These are phyloP conservation scores for Aleadryas rufinucha DNA, from an alignment of 2,113 vertebrate species.

Conservation along the genomic window DNA sequence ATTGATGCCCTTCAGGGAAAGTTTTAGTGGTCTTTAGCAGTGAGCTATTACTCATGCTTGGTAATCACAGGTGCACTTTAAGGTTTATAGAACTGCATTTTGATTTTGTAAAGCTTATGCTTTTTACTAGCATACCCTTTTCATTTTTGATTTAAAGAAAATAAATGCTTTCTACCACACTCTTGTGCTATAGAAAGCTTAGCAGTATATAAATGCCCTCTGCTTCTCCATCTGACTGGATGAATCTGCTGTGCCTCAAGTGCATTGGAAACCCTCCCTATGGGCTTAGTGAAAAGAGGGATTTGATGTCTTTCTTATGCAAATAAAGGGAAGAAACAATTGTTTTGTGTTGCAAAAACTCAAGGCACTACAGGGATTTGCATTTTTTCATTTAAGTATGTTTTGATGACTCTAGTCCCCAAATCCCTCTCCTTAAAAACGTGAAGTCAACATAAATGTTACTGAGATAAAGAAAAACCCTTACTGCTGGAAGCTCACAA, in stretches of 20 bases:
- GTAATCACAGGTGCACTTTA: neutral
- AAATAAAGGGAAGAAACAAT: conserved; percentile 14
- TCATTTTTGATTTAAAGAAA: conserved; percentile 53
- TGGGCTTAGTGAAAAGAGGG: neutral
- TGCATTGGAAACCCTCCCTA: conserved; percentile 1
- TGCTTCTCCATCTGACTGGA: neutral
- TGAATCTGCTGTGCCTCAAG: neutral
- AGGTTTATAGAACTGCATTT: neutral
- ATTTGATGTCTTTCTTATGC: conserved; percentile 38
- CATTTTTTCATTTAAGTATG: neutral
- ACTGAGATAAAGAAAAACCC: neutral
- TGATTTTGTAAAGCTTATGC: neutral
- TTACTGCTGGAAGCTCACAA: neutral
- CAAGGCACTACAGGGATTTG: neutral
- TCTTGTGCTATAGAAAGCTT: neutral
- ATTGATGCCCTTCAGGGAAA: neutral
- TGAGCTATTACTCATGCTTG: neutral
- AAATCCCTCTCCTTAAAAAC: neutral
- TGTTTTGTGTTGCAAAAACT: neutral
- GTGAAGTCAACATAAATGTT: neutral
- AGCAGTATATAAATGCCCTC: neutral
- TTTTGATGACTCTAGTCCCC: neutral
- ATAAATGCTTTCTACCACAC: conserved; percentile 15
- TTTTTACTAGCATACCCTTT: neutral
- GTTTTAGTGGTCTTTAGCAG: neutral